phyloP scores from a whole-genome alignment of 2,797 vertebrate genomes.

The Anguilla obscura region DNA sequence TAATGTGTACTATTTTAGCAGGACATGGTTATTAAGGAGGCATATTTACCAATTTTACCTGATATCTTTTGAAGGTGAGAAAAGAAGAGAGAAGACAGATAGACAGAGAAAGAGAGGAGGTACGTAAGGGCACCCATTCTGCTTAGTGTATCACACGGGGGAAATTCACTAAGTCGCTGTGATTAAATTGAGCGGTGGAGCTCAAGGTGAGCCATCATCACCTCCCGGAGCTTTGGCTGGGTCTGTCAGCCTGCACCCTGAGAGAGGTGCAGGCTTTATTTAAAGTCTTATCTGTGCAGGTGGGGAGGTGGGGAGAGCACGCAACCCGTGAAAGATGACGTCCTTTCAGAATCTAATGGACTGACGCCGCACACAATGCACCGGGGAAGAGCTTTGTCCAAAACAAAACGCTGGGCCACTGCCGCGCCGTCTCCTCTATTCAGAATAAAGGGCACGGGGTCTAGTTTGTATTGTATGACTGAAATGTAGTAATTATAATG shows the following conservation, averaged over 20 bases:
- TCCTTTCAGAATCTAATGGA: conserved; percentile 22
- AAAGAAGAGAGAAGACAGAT: not conserved
- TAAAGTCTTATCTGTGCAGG: conserved; percentile 32
- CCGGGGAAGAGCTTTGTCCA: conserved; percentile 17
- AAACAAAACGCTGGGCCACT: not conserved
- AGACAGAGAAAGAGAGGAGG: not conserved
- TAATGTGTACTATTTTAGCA: too few species aligned
- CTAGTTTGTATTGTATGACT: not conserved
- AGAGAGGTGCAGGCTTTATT: conserved; percentile 20
- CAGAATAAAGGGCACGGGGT: conserved; percentile 15
- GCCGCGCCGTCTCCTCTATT: not conserved
- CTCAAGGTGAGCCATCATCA: conserved; percentile 32
- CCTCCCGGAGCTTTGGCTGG: not conserved
- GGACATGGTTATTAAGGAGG: not conserved
- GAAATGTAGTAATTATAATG: conserved; percentile 26
- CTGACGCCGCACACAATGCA: conserved; percentile 29
- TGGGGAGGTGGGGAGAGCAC: not conserved
- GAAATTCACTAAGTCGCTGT: not conserved
- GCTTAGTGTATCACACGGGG: conserved; percentile 12
- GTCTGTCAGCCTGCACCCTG: not conserved
- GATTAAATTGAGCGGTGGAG: conserved; percentile 26
- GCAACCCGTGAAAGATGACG: not conserved
- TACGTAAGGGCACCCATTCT: not conserved
- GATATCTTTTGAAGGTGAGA: conserved; percentile 23
- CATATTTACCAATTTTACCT: not conserved